A percentile compares a stretch with the other conserved stretches of the same genome.
Conservation (phyloP, 2,888 invertebrate genomes). For the Drosophila cognata region DNA sequence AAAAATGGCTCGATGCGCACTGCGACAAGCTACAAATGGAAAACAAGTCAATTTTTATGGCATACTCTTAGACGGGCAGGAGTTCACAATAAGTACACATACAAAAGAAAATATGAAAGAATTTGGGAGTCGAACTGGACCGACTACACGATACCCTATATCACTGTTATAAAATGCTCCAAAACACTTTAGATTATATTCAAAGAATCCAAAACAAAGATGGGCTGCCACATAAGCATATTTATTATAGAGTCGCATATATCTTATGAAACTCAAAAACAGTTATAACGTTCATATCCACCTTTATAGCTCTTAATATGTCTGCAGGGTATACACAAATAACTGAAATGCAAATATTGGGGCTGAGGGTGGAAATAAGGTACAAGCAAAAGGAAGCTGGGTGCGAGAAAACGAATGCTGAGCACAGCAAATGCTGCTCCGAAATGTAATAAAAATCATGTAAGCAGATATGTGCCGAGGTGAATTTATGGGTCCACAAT, state of each 20-base stretch:
- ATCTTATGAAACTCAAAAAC: background rate
- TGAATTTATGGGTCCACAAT: slow-evolving; percentile 38
- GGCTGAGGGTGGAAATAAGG: slow-evolving; percentile 45
- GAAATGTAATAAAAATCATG: slow-evolving; percentile 56
- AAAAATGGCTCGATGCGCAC: slow-evolving; percentile 53
- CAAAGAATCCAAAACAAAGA: background rate
- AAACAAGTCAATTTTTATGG: slow-evolving; percentile 66
- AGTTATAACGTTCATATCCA: background rate
- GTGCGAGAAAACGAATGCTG: slow-evolving; percentile 35
- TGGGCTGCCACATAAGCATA: background rate
- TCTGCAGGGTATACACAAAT: slow-evolving; percentile 24
- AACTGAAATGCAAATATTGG: slow-evolving; percentile 41
- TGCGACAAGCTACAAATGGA: slow-evolving; percentile 61
- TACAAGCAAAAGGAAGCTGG: background rate
- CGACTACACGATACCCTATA: background rate
- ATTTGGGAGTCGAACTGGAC: background rate
- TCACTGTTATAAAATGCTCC: background rate
- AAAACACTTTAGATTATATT: background rate
- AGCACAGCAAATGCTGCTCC: slow-evolving; percentile 39
- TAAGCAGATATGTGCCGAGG: slow-evolving; percentile 45
- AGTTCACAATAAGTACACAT: slow-evolving; percentile 34
- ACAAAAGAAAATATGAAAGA: slow-evolving; percentile 3
- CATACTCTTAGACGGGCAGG: slow-evolving; percentile 45
- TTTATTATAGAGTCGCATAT: background rate
- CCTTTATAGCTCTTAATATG: too few relatives aligned